A percentile compares a stretch with the other conserved stretches of the same genome.
phyloP scores from a whole-genome alignment of 2,113 vertebrate genomes.

The Elaphurus davidianus region DNA sequence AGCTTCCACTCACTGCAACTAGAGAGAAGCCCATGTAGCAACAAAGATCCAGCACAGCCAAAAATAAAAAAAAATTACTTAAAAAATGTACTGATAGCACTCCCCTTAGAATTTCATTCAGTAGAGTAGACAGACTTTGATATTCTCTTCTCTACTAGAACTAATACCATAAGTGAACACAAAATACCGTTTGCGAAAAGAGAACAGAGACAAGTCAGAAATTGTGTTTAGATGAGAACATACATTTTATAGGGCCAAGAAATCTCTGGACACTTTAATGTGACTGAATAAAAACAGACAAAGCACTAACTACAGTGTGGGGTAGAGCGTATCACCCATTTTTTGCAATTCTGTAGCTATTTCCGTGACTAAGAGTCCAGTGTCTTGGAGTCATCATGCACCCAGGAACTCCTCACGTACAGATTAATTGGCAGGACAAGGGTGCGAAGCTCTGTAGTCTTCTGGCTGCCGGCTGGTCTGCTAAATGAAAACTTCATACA shows the following conservation, averaged over 20 bases:
- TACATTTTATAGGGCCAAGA: neutral
- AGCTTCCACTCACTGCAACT: neutral
- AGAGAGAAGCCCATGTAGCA: neutral
- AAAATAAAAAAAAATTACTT: neutral
- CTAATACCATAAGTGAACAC: neutral
- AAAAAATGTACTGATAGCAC: neutral
- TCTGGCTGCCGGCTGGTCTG: neutral
- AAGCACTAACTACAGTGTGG: neutral
- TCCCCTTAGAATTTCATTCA: neutral
- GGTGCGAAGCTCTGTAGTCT: neutral
- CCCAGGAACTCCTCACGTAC: neutral
- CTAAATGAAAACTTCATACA: neutral
- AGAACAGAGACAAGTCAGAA: slow-evolving; percentile 17
- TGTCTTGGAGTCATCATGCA: neutral
- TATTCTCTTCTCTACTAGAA: neutral
- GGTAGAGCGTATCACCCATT: neutral
- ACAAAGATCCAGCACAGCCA: neutral
- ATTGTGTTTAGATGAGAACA: slow-evolving; percentile 8
- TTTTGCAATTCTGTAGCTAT: slow-evolving; percentile 39
- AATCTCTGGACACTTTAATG: neutral
- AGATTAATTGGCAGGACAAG: neutral
- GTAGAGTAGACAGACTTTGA: neutral
- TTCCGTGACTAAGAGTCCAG: neutral
- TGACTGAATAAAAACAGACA: slow-evolving; percentile 28
- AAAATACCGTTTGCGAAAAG: neutral